These are phyloP conservation scores for Phycodurus eques DNA, from an alignment of 2,113 vertebrate genomes.

Conservation along the genomic window DNA sequence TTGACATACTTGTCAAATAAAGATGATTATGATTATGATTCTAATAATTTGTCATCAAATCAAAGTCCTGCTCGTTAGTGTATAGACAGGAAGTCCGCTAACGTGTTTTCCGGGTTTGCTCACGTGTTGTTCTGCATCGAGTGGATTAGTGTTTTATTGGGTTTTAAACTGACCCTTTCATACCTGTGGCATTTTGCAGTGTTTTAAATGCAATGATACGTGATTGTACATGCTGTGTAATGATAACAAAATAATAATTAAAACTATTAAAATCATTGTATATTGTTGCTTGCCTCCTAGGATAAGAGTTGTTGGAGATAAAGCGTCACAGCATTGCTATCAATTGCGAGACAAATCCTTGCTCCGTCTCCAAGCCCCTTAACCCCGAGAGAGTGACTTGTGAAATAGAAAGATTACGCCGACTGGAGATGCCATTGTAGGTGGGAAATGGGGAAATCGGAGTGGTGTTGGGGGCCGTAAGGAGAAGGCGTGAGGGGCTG, in stretches of 20 bases:
- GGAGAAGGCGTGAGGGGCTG: slow-evolving; percentile 44
- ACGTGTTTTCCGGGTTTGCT: not conserved
- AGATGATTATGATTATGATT: too few relatives aligned
- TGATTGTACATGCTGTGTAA: not conserved
- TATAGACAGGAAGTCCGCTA: too few relatives aligned
- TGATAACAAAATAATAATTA: not conserved
- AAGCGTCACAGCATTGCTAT: slow-evolving; percentile 58
- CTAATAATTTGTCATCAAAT: too few relatives aligned
- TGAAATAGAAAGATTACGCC: slow-evolving; percentile 77
- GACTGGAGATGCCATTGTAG: slow-evolving; percentile 61
- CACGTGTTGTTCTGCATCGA: not conserved
- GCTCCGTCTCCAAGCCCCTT: slow-evolving; percentile 75
- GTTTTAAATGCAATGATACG: not conserved
- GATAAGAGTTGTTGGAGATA: slow-evolving; percentile 48
- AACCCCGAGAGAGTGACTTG: slow-evolving; percentile 75
- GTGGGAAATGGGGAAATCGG: slow-evolving; percentile 70
- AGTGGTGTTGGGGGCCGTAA: slow-evolving; percentile 18
- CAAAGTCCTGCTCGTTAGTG: too few relatives aligned
- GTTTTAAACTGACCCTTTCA: not conserved
- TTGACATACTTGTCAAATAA: too few relatives aligned
- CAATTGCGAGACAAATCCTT: slow-evolving; percentile 76
- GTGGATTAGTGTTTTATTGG: not conserved
- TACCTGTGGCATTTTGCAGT: not conserved
- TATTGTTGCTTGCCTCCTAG: slow-evolving; percentile 10
- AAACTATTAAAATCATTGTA: too few relatives aligned